phyloP scores from a whole-genome alignment of 2,113 vertebrate genomes.

The Solea senegalensis region DNA sequence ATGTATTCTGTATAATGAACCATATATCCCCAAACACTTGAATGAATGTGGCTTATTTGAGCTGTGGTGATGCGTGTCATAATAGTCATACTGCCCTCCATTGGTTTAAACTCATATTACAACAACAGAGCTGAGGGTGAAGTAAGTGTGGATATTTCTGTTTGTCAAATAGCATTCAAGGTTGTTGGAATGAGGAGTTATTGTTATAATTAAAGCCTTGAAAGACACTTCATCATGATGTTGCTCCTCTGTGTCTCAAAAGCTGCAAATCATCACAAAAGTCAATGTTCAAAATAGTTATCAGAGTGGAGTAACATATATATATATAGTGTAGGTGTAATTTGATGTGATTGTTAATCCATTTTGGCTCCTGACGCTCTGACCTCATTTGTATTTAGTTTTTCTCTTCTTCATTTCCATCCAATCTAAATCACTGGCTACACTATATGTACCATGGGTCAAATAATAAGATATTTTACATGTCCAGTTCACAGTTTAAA shows the following conservation, averaged over 20 bases:
- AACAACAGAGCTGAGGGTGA: conserved; percentile 19
- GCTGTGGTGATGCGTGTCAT: conserved; percentile 42
- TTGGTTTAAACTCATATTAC: conserved; percentile 65
- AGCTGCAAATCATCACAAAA: conserved; percentile 4
- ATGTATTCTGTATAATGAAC: conserved; percentile 42
- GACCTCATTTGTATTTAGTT: too few species aligned
- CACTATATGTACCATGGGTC: too few species aligned
- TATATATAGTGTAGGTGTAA: too few species aligned
- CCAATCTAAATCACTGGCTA: too few species aligned
- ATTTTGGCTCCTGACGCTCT: neutral
- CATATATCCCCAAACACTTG: conserved; percentile 48
- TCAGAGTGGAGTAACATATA: neutral
- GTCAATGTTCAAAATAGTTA: neutral
- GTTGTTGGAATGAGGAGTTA: conserved; percentile 21
- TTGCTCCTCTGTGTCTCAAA: neutral
- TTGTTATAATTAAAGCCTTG: neutral
- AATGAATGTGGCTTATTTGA: conserved; percentile 40
- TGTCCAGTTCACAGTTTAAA: too few species aligned
- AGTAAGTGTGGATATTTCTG: conserved; percentile 3
- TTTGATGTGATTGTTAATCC: neutral
- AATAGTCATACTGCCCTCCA: conserved; percentile 83
- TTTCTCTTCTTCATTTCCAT: too few species aligned
- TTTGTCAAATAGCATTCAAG: conserved; percentile 22
- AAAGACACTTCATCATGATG: conserved; percentile 15
- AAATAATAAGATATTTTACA: too few species aligned